phyloP scores from a whole-genome alignment of 1,140 invertebrate species.

The Drosophila sp. region DNA sequence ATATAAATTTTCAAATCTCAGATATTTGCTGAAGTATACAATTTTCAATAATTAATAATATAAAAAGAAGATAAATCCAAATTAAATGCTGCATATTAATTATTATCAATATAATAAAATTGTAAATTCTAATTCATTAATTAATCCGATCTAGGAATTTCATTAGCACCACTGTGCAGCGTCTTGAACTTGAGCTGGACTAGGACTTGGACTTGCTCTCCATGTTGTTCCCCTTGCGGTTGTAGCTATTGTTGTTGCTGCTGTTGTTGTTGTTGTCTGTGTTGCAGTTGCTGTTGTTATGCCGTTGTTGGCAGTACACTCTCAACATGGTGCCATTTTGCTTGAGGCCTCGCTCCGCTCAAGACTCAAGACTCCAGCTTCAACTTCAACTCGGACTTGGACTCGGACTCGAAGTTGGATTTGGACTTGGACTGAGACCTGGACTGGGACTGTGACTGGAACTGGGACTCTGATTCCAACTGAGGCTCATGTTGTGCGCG shows the following conservation, averaged over 20 bases:
- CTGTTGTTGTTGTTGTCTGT: conserved; percentile 28
- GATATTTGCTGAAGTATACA: too few relatives aligned
- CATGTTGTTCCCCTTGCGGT: conserved; percentile 45
- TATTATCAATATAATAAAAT: too few relatives aligned
- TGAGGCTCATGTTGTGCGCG: conserved; percentile 75
- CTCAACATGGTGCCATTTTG: conserved; percentile 63
- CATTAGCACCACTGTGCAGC: background rate
- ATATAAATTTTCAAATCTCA: too few relatives aligned
- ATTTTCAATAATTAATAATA: too few relatives aligned
- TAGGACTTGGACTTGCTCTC: conserved; percentile 32
- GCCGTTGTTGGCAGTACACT: conserved; percentile 42
- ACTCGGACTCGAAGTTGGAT: background rate
- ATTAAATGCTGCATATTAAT: too few relatives aligned
- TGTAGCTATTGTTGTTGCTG: conserved; percentile 33
- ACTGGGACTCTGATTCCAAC: background rate
- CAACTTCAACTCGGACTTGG: background rate
- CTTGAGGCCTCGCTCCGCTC: conserved; percentile 36
- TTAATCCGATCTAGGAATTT: too few relatives aligned
- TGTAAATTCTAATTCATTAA: too few relatives aligned
- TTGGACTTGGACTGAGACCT: background rate
- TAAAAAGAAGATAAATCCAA: too few relatives aligned
- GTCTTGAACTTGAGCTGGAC: conserved; percentile 41
- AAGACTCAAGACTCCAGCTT: too few relatives aligned
- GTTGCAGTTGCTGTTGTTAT: conserved; percentile 27
- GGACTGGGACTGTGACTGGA: background rate